A percentile compares a stretch with the other conserved stretches of the same genome.
Conservation (phyloP, 1,140 invertebrate species). For the Nixonia krombeini region DNA sequence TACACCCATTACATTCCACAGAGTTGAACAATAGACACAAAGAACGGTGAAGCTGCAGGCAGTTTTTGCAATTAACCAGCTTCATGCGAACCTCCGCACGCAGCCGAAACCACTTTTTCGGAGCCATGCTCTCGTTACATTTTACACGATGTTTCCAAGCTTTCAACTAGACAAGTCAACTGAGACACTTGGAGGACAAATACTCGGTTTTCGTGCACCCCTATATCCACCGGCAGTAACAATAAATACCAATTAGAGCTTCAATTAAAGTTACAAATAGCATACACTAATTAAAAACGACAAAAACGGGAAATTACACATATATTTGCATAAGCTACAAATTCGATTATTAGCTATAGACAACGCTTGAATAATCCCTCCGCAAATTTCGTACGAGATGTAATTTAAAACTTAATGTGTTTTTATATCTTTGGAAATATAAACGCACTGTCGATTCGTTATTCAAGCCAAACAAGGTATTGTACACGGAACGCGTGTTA, state of each 20-base stretch:
- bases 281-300: not conserved
- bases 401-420: too few relatives aligned
- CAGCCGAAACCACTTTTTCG: slow-evolving; percentile 16
- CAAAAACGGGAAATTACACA: not conserved
- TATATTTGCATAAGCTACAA: too few relatives aligned
- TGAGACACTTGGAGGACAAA: slow-evolving; percentile 4
- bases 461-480: slow-evolving; percentile 8
- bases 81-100: slow-evolving; percentile 7
- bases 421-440: not conserved
- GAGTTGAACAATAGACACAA: not conserved
- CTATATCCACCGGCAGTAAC: not conserved
- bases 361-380: too few relatives aligned
- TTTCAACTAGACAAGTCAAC: slow-evolving; percentile 8
- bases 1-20: not conserved
- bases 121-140: slow-evolving; percentile 4
- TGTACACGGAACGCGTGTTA: slow-evolving; percentile 46
- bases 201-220: not conserved
- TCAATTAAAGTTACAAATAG: not conserved
- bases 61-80: slow-evolving; percentile 52
- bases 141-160: slow-evolving; percentile 14
- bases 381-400: too few relatives aligned
- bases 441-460: not conserved
- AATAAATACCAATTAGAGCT: slow-evolving; percentile 1
- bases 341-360: too few relatives aligned
- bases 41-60: slow-evolving; percentile 23